Conservation (phyloP, 2,113 vertebrate genomes). For the Odocoileus virginianus region DNA sequence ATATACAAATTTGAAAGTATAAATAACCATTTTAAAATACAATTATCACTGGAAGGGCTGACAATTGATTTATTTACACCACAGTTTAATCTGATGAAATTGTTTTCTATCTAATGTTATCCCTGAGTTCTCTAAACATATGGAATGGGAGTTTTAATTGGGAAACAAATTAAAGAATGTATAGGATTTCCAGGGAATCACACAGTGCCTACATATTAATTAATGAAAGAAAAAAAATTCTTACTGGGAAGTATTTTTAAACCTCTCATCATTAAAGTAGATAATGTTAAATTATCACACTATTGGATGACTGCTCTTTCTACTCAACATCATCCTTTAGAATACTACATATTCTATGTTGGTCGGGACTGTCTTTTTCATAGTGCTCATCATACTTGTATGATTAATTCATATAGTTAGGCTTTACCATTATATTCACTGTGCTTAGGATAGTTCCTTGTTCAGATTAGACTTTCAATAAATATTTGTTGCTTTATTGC, state of each 20-base stretch:
- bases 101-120: neutral
- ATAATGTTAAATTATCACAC: neutral
- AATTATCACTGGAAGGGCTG: neutral
- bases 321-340: neutral
- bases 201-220: neutral
- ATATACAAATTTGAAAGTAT: neutral
- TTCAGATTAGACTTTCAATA: neutral
- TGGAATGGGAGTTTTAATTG: neutral
- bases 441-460: neutral
- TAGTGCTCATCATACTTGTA: neutral
- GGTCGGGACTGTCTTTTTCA: neutral
- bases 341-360: neutral
- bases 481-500: neutral
- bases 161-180: neutral
- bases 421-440: neutral
- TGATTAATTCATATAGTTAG: neutral
- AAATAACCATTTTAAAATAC: neutral
- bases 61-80: neutral
- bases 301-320: neutral
- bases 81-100: neutral
- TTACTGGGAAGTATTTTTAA: conserved; percentile 2
- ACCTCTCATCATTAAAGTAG: neutral
- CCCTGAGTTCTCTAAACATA: neutral
- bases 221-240: neutral
- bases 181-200: neutral